These are phyloP conservation scores for Nettapus auritus DNA, from an alignment of 2,113 vertebrate genomes.

Conservation along the genomic window DNA sequence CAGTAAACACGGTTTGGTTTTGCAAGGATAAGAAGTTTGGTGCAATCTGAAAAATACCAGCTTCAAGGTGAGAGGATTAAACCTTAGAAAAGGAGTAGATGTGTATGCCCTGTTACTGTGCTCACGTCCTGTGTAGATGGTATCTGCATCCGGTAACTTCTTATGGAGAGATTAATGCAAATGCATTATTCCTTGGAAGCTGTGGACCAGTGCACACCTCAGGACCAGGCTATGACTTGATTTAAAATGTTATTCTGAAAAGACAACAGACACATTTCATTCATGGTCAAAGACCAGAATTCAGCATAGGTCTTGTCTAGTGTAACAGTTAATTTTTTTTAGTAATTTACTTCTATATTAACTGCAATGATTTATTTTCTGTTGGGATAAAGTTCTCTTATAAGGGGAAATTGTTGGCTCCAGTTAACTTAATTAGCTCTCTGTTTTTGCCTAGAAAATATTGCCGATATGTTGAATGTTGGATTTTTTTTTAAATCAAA, in stretches of 20 bases:
- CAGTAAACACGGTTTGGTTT: background rate
- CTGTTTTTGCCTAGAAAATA: background rate
- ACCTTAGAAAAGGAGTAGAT: background rate
- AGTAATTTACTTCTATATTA: background rate
- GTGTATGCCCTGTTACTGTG: background rate
- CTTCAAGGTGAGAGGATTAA: background rate
- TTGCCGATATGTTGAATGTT: background rate
- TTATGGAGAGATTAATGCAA: background rate
- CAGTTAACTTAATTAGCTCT: background rate
- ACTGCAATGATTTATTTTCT: background rate
- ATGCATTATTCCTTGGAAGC: background rate
- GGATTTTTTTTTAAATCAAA: background rate
- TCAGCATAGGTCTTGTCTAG: background rate
- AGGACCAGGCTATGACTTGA: background rate
- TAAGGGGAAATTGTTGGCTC: background rate
- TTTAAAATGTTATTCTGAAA: background rate
- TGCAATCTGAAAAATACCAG: background rate
- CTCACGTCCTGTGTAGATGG: background rate
- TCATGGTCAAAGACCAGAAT: background rate
- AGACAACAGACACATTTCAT: background rate
- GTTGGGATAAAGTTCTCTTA: background rate
- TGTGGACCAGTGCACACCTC: background rate
- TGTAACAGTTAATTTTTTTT: background rate
- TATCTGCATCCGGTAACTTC: background rate
- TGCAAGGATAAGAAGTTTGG: background rate